Evolutionary conservation across 1,140 invertebrate genomes (phyloP).

Genomic region (Lasioglossum albipes): DNA sequence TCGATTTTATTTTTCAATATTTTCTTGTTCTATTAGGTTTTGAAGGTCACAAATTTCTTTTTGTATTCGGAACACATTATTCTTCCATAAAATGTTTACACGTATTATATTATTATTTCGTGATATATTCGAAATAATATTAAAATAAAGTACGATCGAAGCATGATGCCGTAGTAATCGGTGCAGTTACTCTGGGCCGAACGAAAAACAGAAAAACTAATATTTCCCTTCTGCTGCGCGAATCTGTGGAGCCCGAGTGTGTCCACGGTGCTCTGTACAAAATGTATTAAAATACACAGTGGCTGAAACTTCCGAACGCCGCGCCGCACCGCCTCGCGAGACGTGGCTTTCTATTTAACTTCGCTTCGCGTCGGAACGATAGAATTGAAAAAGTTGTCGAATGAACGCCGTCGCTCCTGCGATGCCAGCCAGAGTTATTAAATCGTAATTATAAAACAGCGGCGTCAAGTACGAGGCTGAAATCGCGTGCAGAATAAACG

Average conservation of each 20-base stretch:
- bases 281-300: slow-evolving; percentile 23
- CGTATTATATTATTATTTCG: no score
- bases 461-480: neutral
- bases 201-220: neutral
- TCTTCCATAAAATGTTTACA: no score
- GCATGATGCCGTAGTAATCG: no score
- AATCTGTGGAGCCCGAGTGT: neutral
- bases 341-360: slow-evolving; percentile 16
- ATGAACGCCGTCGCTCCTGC: neutral
- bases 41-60: no score
- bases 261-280: neutral
- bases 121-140: no score
- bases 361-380: neutral
- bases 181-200: no score
- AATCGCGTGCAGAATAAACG: neutral
- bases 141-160: no score
- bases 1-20: no score
- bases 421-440: neutral
- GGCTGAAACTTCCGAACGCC: neutral
- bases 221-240: neutral
- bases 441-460: slow-evolving; percentile 10
- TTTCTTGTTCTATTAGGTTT: no score
- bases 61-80: no score
- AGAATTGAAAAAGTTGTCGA: slow-evolving; percentile 24
- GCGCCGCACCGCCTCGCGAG: neutral